Evolutionary conservation across 2,888 invertebrate species (phyloP).

Genomic region (Ormia ochracea): DNA sequence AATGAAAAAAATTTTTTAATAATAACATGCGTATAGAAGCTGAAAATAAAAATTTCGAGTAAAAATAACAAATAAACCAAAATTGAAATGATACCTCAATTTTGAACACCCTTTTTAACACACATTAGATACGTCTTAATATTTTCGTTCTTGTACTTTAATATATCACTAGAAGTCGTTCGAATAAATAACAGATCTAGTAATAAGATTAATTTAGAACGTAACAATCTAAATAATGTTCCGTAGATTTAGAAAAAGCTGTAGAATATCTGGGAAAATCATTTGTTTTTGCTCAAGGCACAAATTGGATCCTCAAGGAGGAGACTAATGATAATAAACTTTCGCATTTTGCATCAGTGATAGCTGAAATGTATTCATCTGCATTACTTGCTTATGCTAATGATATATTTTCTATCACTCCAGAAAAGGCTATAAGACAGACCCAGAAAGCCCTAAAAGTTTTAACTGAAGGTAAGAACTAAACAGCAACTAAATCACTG

Average conservation of each 20-base stretch:
- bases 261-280: slow-evolving; percentile 65
- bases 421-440: slow-evolving; percentile 65
- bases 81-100: too few species aligned
- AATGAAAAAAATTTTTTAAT: too few species aligned
- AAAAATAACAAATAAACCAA: too few species aligned
- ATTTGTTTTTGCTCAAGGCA: slow-evolving; percentile 66
- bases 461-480: slow-evolving; percentile 67
- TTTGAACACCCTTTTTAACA: too few species aligned
- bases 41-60: too few species aligned
- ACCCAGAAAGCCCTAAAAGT: slow-evolving; percentile 66
- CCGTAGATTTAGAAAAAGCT: slow-evolving; percentile 32
- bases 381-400: slow-evolving; percentile 65
- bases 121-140: too few species aligned
- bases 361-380: slow-evolving; percentile 64
- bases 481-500: neutral
- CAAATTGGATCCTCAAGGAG: slow-evolving; percentile 64
- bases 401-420: slow-evolving; percentile 60
- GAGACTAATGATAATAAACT: neutral
- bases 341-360: slow-evolving; percentile 32
- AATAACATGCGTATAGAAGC: too few species aligned
- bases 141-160: too few species aligned
- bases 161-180: too few species aligned
- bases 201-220: too few species aligned
- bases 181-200: too few species aligned
- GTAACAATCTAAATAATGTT: neutral